Conservation (phyloP, 2,113 vertebrate genomes). For the Microcebus griseorufus region DNA sequence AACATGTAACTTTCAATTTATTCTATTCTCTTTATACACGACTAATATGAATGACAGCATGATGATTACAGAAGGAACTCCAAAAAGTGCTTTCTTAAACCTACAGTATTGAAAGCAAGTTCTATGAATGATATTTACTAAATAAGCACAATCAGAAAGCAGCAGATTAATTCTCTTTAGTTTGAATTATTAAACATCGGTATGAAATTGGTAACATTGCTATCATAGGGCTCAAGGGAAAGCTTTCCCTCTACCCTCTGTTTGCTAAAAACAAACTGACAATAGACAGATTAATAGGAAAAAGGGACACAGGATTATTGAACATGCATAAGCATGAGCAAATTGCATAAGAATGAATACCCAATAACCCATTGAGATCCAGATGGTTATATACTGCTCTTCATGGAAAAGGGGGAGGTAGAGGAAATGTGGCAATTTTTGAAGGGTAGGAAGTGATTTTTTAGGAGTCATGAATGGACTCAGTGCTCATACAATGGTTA, state of each 20-base stretch:
- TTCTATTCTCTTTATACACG: background rate
- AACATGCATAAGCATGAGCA: background rate
- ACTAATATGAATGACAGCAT: background rate
- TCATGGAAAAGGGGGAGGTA: background rate
- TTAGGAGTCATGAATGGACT: background rate
- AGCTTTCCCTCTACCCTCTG: background rate
- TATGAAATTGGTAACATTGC: background rate
- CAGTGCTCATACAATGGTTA: background rate
- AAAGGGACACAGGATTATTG: background rate
- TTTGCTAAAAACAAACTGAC: background rate
- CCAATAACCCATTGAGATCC: background rate
- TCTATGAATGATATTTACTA: background rate
- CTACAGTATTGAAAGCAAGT: background rate
- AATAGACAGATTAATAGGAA: background rate
- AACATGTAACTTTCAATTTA: background rate
- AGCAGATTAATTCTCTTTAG: background rate
- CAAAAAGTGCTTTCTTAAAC: background rate
- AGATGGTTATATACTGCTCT: background rate
- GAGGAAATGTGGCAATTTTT: background rate
- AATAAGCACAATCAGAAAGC: background rate
- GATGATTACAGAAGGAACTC: background rate
- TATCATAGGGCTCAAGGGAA: background rate
- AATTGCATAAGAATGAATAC: background rate
- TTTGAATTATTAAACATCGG: background rate
- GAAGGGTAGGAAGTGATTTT: background rate